Percentiles rank a stretch among this genome's conserved stretches.
These are phyloP conservation scores for Pipistrellus nathusii DNA, from an alignment of 2,797 vertebrate species.

Conservation along the genomic window DNA sequence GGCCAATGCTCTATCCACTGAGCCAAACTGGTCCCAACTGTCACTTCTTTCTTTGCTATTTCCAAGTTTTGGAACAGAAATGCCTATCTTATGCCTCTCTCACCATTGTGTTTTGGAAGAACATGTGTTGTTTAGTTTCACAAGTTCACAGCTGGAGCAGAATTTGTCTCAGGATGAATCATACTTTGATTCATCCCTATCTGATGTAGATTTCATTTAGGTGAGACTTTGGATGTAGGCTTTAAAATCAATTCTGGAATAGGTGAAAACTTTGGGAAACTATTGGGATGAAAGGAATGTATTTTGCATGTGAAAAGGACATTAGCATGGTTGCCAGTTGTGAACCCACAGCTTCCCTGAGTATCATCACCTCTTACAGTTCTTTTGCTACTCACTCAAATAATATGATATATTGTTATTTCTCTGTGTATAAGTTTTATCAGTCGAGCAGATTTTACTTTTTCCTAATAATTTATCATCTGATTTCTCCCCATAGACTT, in stretches of 20 bases:
- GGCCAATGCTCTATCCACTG: too few relatives aligned
- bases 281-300: background rate
- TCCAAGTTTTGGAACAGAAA: background rate
- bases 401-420: slow-evolving; percentile 27
- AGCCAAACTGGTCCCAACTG: too few relatives aligned
- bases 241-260: background rate
- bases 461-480: background rate
- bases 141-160: background rate
- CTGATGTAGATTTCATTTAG: background rate
- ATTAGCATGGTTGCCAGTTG: background rate
- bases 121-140: background rate
- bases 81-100: background rate
- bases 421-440: slow-evolving; percentile 23
- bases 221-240: background rate
- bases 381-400: slow-evolving; percentile 34
- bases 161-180: background rate
- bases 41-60: background rate
- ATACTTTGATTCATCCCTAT: background rate
- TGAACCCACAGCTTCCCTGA: background rate
- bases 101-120: background rate
- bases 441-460: slow-evolving; percentile 21
- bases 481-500: background rate
- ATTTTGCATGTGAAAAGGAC: background rate
- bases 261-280: background rate
- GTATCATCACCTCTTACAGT: slow-evolving; percentile 12